These are phyloP conservation scores for Drosophila dives DNA, from an alignment of 2,888 invertebrate species.

Conservation along the genomic window DNA sequence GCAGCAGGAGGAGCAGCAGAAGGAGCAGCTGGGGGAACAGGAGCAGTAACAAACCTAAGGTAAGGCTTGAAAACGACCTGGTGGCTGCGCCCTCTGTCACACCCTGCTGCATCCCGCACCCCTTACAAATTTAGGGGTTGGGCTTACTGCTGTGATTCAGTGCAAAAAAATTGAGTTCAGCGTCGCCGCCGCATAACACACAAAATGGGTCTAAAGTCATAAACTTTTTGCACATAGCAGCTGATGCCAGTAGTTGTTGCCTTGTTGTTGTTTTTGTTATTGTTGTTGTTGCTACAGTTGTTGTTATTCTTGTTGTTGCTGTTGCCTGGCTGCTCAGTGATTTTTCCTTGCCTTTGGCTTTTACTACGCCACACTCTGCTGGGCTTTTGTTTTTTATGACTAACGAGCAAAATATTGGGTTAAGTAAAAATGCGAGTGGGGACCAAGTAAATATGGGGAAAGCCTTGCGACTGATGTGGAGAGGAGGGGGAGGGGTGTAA, in stretches of 20 bases:
- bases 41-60: constrained; percentile 45
- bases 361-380: constrained; percentile 72
- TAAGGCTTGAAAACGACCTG: constrained; percentile 47
- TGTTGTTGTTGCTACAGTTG: constrained; percentile 31
- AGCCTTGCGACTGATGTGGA: not conserved
- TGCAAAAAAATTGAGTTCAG: constrained; percentile 69
- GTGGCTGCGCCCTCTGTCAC: constrained; percentile 12
- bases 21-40: constrained; percentile 2
- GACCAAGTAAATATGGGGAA: constrained; percentile 12
- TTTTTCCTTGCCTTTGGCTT: constrained; percentile 78
- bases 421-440: constrained; percentile 58
- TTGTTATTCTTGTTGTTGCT: constrained; percentile 39
- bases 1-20: constrained; percentile 13
- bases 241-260: constrained; percentile 66
- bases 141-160: constrained; percentile 59
- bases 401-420: constrained; percentile 81
- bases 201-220: constrained; percentile 82
- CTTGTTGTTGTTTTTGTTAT: constrained; percentile 24
- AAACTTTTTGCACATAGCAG: constrained; percentile 77
- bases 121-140: constrained; percentile 1
- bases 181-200: constrained; percentile 55
- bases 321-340: constrained; percentile 64
- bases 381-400: constrained; percentile 74
- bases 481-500: not conserved
- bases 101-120: not conserved